Conservation (phyloP, 2,113 vertebrate species). For the Eleginops maclovinus region DNA sequence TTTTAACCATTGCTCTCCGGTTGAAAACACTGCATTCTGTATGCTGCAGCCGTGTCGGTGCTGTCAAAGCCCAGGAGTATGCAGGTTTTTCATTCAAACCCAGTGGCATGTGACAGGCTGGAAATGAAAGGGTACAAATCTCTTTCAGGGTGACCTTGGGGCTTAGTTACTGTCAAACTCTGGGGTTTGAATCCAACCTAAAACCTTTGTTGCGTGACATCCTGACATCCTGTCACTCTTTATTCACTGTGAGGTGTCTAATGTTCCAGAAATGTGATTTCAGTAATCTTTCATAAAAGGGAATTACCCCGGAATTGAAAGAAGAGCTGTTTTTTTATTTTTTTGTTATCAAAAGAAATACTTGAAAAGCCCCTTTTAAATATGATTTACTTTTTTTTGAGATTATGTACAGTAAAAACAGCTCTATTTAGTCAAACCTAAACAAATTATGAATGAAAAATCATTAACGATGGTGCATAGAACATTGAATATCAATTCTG, state of each 20-base stretch:
- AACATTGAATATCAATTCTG: too few relatives aligned
- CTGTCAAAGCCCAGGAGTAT: slow-evolving; percentile 41
- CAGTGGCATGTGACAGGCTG: slow-evolving; percentile 64
- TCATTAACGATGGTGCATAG: too few relatives aligned
- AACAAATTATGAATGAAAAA: neutral
- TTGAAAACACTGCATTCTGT: slow-evolving; percentile 28
- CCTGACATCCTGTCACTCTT: slow-evolving; percentile 19
- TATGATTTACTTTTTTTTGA: neutral
- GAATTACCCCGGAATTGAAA: slow-evolving; percentile 2
- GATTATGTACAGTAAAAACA: neutral
- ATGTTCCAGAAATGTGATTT: slow-evolving; percentile 23
- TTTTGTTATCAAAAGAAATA: neutral
- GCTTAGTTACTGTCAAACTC: slow-evolving; percentile 28
- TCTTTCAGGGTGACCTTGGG: slow-evolving; percentile 62
- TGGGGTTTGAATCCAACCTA: slow-evolving; percentile 14
- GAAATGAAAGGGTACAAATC: slow-evolving; percentile 66
- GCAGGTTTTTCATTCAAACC: slow-evolving; percentile 56
- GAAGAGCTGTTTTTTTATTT: neutral
- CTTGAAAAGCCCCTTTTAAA: neutral
- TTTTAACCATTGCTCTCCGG: neutral
- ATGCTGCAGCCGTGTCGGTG: slow-evolving; percentile 26
- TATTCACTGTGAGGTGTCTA: slow-evolving; percentile 10
- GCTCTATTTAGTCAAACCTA: neutral
- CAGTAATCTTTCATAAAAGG: slow-evolving; percentile 15
- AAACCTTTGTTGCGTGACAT: slow-evolving; percentile 42